A percentile compares a stretch with the other conserved stretches of the same genome.
These are phyloP conservation scores for Psittacula cyanocephala DNA, from an alignment of 2,113 vertebrate genomes.

Conservation along the genomic window DNA sequence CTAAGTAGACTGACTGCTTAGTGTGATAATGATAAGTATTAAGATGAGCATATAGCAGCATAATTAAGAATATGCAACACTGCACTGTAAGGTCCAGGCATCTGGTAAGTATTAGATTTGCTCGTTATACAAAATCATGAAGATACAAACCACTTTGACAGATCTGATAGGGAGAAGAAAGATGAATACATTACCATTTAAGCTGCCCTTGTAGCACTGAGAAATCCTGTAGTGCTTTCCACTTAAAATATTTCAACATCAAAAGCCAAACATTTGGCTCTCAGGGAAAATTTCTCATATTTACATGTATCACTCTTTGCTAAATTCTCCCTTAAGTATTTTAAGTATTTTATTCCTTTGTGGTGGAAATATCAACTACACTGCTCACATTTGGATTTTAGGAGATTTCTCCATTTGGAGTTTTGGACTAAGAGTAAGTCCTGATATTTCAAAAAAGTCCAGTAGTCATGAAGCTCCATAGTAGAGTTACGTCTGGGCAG, in stretches of 20 bases:
- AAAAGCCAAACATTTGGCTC: constrained; percentile 26
- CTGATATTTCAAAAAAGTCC: neutral
- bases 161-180: constrained; percentile 29
- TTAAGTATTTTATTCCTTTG: neutral
- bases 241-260: constrained; percentile 48
- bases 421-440: neutral
- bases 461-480: neutral
- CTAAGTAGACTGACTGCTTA: neutral
- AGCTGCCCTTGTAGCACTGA: constrained; percentile 18
- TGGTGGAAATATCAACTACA: neutral
- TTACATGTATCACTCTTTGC: neutral
- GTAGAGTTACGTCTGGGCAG: neutral
- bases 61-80: constrained; percentile 17
- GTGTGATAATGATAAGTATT: neutral
- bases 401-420: neutral
- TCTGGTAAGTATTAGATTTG: constrained; percentile 52
- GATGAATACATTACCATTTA: constrained; percentile 7
- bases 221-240: constrained; percentile 13
- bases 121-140: constrained; percentile 23
- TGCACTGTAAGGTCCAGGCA: constrained; percentile 8
- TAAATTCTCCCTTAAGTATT: neutral
- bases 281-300: neutral
- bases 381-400: neutral
- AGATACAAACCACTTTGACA: constrained; percentile 39
- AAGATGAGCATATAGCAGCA: neutral